Conservation (phyloP, 2,797 vertebrate genomes). For the Phrynocephalus forsythii region DNA sequence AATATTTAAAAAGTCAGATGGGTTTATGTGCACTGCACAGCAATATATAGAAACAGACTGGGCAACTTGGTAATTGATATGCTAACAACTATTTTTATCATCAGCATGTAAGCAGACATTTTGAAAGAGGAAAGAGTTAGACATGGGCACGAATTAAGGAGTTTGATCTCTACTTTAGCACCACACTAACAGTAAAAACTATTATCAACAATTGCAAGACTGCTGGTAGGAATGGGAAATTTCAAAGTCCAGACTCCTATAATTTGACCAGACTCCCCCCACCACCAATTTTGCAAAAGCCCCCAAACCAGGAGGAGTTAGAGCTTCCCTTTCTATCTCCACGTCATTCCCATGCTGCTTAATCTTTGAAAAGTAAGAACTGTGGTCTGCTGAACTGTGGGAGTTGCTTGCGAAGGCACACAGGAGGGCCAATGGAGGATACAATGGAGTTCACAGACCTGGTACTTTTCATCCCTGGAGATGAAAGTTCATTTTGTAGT, state of each 20-base stretch:
- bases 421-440: too few relatives aligned
- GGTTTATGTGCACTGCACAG: conserved; percentile 45
- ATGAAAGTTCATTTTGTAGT: neutral
- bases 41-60: conserved; percentile 58
- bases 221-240: too few relatives aligned
- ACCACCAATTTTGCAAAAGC: too few relatives aligned
- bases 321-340: too few relatives aligned
- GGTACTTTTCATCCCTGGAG: neutral
- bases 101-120: conserved; percentile 1
- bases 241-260: too few relatives aligned
- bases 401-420: too few relatives aligned
- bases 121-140: conserved; percentile 39
- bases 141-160: neutral
- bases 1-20: conserved; percentile 45
- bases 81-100: conserved; percentile 45
- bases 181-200: conserved; percentile 33
- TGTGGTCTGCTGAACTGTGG: too few relatives aligned
- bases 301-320: too few relatives aligned
- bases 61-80: conserved; percentile 53
- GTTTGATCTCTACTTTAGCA: conserved; percentile 20
- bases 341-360: too few relatives aligned
- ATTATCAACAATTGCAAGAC: neutral
- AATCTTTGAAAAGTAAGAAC: too few relatives aligned
- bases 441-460: neutral
- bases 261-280: too few relatives aligned